These are phyloP conservation scores for Lates calcarifer DNA, from an alignment of 2,113 vertebrate genomes.

Conservation along the genomic window DNA sequence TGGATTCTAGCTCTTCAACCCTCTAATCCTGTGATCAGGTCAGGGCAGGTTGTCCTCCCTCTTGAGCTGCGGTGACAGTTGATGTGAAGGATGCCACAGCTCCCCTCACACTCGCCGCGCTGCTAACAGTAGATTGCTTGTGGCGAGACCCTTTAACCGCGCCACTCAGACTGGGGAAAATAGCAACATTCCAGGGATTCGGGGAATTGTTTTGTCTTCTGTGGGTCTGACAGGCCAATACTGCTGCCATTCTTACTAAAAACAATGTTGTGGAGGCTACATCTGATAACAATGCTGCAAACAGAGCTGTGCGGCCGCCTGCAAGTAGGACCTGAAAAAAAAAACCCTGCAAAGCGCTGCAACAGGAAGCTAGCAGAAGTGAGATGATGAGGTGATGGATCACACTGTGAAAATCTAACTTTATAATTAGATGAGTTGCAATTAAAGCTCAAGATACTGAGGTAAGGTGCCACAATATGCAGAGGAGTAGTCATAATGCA, in stretches of 20 bases:
- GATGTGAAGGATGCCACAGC: constrained; percentile 26
- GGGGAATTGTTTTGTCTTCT: constrained; percentile 70
- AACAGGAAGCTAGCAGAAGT: not conserved
- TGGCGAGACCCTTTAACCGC: constrained; percentile 54
- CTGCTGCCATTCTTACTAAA: constrained; percentile 52
- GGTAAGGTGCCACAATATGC: constrained; percentile 10
- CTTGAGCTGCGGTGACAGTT: constrained; percentile 26
- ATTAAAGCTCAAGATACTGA: constrained; percentile 15
- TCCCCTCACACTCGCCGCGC: constrained; percentile 35
- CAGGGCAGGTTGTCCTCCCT: not conserved
- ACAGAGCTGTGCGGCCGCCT: constrained; percentile 37
- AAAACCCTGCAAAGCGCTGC: not conserved
- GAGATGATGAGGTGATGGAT: not conserved
- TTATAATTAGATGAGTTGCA: constrained; percentile 9
- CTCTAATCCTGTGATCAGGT: not conserved
- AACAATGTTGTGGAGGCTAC: constrained; percentile 58
- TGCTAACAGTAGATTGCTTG: constrained; percentile 52
- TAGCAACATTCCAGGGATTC: constrained; percentile 73
- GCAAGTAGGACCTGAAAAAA: not conserved
- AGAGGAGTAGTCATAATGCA: constrained; percentile 2
- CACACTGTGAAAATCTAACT: not conserved
- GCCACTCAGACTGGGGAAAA: constrained; percentile 50
- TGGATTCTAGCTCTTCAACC: not conserved
- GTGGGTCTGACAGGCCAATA: constrained; percentile 56
- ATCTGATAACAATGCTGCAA: constrained; percentile 45